Base-by-base conservation (phyloP, 2,797 vertebrate species). In the Urosaurus nigricauda region DNA sequence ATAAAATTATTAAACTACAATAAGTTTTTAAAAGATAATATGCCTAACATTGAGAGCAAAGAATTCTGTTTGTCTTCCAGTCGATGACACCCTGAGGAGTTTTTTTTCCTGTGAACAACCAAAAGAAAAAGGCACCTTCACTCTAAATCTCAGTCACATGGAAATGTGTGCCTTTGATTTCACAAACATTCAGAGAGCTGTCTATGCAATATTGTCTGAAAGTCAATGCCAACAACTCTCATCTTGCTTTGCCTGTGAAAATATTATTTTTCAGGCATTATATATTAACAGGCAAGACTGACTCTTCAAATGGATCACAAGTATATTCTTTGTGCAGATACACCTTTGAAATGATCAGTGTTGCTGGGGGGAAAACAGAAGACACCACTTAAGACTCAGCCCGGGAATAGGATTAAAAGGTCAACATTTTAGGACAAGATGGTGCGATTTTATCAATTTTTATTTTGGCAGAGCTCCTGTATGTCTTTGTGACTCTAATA, bases 91-190 rank as follows among this genome's bases (percentile, higher is more conserved):
- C 21, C 79, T 21, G 53, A 16, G 53, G 43, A 32, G 26, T 24
- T 80, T 56, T 80, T 71, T 56, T 58, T 86, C 26, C 65, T 80
- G 26, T 80, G 24, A 80, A 87, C 35, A 80, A 56, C 5, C 47
- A 43, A 80, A 26, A 47, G 29, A 35, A 87, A 70, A 5, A 71
- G n/a, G 11, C 24, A 7, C 21, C 26, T 35, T 71, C 6, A 40
- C 43, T 77, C 12, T 32, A 78, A 37, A 37, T 47, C n/a, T 35
- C 8, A 70, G 32, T 29, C 65, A 68, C 16, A 3, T 40, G 35
- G 29, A 86, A 86, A 51, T 32, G 68, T 37, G 47, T 75, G 4
- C 43, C 43, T 79, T 79, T 68, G 47, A 65, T n/a, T 63, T 86
- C 32, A 79, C 16, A 24, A 74, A 21, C 32, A 43, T 60, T 35